These are phyloP conservation scores for Limnothrissa miodon DNA, from an alignment of 2,113 vertebrate genomes.

Conservation along the genomic window DNA sequence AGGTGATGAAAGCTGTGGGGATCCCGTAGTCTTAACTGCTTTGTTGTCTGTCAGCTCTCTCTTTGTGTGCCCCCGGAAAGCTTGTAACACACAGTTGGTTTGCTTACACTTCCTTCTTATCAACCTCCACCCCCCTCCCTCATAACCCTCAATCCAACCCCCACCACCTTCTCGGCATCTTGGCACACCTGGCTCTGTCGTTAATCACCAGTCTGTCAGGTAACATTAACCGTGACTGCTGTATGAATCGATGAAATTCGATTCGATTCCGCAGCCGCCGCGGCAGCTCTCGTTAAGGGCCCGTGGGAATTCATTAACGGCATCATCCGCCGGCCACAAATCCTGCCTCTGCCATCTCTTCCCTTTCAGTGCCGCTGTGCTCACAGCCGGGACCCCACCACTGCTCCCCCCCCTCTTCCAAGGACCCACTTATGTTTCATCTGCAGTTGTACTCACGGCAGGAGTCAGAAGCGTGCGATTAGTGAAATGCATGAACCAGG, in stretches of 20 bases:
- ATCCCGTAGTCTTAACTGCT: not conserved
- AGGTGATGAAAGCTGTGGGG: not conserved
- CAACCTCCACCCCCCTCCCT: no score
- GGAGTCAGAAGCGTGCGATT: not conserved
- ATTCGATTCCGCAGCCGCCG: not conserved
- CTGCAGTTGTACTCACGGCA: conserved; percentile 10
- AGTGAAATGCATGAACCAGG: not conserved
- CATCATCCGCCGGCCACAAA: conserved; percentile 1
- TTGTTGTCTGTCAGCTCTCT: not conserved
- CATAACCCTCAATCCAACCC: not conserved
- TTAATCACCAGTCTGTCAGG: conserved; percentile 9
- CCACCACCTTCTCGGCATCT: not conserved
- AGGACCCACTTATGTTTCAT: conserved; percentile 4
- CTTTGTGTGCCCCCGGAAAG: not conserved
- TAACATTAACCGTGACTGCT: conserved; percentile 16
- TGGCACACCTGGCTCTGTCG: not conserved
- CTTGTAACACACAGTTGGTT: not conserved
- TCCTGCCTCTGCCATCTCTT: not conserved
- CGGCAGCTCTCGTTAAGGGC: not conserved
- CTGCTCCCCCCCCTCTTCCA: not conserved
- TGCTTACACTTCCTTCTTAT: not conserved
- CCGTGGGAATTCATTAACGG: conserved; percentile 29
- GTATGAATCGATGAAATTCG: conserved; percentile 14
- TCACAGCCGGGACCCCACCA: not conserved
- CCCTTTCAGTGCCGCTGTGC: not conserved